These are phyloP conservation scores for Sthenelais limicola DNA, from an alignment of 2,888 invertebrate genomes.

Conservation along the genomic window DNA sequence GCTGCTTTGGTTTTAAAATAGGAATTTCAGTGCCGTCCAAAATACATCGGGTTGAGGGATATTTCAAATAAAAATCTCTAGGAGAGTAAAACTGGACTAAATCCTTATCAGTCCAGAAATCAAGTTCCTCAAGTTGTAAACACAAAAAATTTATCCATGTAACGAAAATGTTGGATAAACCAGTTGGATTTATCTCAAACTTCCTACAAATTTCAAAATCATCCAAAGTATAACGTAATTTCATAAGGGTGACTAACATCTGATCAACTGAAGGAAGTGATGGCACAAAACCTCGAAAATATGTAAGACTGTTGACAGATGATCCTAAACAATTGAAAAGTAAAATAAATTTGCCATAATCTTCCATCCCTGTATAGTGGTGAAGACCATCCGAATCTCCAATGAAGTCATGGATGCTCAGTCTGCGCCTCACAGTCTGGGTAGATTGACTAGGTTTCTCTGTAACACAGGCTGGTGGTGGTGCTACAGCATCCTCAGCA, in stretches of 20 bases:
- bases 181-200: not conserved
- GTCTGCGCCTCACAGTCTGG: no score
- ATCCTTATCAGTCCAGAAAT: not conserved
- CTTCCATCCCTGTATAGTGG: not conserved
- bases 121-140: not conserved
- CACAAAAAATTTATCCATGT: constrained; percentile 16
- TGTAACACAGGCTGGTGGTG: no score
- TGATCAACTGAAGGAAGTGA: not conserved
- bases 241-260: not conserved
- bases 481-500: no score
- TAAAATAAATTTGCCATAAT: not conserved
- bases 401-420: not conserved
- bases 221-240: constrained; percentile 7
- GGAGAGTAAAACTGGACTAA: not conserved
- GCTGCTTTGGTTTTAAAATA: not conserved
- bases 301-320: not conserved
- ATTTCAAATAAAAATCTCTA: not conserved
- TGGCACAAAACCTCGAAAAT: not conserved
- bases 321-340: not conserved
- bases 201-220: constrained; percentile 24
- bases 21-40: not conserved
- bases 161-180: constrained; percentile 2
- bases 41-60: not conserved
- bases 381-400: not conserved
- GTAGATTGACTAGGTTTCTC: no score